Conservation (phyloP, 2,888 invertebrate species). For the Therioaphis trifolii region DNA sequence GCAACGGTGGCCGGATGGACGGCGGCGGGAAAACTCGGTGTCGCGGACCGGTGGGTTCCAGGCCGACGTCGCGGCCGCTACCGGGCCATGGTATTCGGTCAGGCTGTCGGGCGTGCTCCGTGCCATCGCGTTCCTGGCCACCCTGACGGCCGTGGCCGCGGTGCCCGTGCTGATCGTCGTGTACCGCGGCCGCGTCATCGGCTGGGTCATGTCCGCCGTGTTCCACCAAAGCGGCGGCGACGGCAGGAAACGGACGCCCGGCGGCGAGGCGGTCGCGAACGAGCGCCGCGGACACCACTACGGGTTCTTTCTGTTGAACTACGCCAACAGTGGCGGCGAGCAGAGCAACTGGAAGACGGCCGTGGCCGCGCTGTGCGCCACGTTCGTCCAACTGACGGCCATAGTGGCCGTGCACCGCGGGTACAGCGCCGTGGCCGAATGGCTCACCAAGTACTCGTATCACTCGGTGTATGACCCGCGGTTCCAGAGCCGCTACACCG, state of each 20-base stretch:
- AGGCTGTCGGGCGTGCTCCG: background rate
- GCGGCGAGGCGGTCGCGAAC: background rate
- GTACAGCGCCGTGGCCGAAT: constrained; percentile 44
- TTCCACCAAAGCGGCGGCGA: constrained; percentile 30
- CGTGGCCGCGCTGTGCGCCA: constrained; percentile 42
- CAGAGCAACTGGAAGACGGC: constrained; percentile 50
- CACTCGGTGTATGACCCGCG: constrained; percentile 37
- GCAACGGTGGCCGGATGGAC: background rate
- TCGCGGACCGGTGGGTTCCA: background rate
- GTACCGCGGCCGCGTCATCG: constrained; percentile 54
- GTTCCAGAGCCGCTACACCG: constrained; percentile 49
- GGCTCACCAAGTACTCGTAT: constrained; percentile 42
- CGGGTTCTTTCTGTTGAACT: constrained; percentile 52
- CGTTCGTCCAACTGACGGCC: constrained; percentile 51
- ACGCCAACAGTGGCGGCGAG: constrained; percentile 45
- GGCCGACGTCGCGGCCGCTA: background rate
- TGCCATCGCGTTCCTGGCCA: constrained; percentile 4
- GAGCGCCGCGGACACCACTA: background rate
- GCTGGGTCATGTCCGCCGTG: constrained; percentile 43
- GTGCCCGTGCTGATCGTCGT: constrained; percentile 56
- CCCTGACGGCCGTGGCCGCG: constrained; percentile 33
- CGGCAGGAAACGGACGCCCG: background rate
- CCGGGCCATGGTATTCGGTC: background rate
- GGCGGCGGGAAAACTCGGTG: background rate
- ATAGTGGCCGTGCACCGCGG: constrained; percentile 55